Evolutionary conservation across 2,797 vertebrate species (phyloP).

Genomic region (Leptodactylus fallax): DNA sequence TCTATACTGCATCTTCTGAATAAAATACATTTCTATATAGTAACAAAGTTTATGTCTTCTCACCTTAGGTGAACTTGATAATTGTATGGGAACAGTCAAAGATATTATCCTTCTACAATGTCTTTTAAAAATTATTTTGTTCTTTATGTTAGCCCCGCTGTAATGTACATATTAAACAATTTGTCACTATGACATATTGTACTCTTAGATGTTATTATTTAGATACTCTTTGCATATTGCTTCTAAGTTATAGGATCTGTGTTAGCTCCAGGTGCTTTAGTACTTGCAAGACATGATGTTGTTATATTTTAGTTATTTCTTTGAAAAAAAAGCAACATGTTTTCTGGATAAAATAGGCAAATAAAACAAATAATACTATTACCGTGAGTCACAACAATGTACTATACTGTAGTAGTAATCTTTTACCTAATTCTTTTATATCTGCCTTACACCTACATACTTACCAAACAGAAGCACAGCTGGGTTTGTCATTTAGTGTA

Average conservation of each 20-base stretch:
- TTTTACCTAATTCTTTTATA: not conserved
- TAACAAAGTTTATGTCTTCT: not conserved
- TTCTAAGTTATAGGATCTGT: not conserved
- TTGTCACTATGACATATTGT: not conserved
- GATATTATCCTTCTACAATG: not conserved
- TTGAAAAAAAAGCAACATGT: not conserved
- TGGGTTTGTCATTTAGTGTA: not conserved
- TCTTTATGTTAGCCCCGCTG: not conserved
- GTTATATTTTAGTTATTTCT: not conserved
- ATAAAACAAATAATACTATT: not conserved
- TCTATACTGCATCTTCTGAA: too few species aligned
- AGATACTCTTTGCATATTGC: constrained; percentile 17
- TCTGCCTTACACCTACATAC: not conserved
- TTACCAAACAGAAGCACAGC: not conserved
- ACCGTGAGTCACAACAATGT: not conserved
- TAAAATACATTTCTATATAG: too few species aligned
- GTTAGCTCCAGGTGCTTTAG: not conserved
- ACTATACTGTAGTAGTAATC: not conserved
- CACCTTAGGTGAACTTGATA: not conserved
- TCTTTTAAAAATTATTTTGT: too few species aligned
- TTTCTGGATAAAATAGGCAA: not conserved
- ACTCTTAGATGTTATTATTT: constrained; percentile 27
- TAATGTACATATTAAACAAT: constrained; percentile 1
- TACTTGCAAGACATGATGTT: not conserved
- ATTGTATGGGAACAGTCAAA: not conserved